Conservation (phyloP, 2,113 vertebrate genomes). For the Hippocampus abdominalis region DNA sequence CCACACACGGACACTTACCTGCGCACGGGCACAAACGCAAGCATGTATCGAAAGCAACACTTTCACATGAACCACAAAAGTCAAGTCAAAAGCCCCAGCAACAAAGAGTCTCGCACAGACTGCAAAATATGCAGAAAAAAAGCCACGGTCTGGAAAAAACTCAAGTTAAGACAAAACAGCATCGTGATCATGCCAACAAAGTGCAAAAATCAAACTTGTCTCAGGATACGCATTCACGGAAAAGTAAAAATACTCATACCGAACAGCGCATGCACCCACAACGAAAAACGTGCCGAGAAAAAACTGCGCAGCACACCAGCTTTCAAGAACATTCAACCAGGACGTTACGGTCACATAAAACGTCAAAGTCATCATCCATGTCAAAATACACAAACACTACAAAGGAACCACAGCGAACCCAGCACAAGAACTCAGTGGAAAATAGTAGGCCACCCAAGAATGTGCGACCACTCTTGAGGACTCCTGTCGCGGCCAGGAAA, state of each 20-base stretch:
- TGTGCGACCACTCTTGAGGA: background rate
- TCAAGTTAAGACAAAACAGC: constrained; percentile 18
- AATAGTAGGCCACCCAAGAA: constrained; percentile 8
- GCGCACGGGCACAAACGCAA: constrained; percentile 6
- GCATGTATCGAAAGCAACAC: background rate
- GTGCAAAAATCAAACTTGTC: constrained; percentile 12
- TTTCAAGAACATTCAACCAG: constrained; percentile 28
- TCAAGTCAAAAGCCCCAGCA: background rate
- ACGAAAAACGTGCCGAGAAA: constrained; percentile 16
- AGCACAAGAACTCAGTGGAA: constrained; percentile 18
- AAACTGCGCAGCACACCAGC: background rate
- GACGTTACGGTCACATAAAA: constrained; percentile 35
- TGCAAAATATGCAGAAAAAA: constrained; percentile 8
- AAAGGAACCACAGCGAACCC: constrained; percentile 6
- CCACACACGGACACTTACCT: constrained; percentile 26
- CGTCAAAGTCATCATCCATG: background rate
- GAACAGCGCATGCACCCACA: constrained; percentile 2
- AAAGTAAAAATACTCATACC: constrained; percentile 16
- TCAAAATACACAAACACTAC: constrained; percentile 1
- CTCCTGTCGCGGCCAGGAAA: constrained; percentile 1
- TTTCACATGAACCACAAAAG: constrained; percentile 10
- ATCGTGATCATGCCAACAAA: constrained; percentile 23
- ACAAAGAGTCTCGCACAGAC: constrained; percentile 6
- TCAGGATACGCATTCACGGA: constrained; percentile 19
- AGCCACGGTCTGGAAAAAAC: background rate